Evolutionary conservation across 2,888 invertebrate species (phyloP).

Genomic region (Lochmaea crataegi): DNA sequence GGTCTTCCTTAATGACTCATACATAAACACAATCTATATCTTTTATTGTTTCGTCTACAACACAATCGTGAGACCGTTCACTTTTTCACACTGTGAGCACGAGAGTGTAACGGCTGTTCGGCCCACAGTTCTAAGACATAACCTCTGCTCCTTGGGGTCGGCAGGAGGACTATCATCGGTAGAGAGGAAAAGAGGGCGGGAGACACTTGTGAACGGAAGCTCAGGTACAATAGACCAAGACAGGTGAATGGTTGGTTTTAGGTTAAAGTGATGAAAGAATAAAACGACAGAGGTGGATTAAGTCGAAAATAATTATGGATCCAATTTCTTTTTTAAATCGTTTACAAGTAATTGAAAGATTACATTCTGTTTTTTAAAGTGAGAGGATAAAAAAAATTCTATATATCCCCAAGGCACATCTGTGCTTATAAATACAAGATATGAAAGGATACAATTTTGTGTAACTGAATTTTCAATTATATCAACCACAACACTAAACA

Average conservation of each 20-base stretch:
- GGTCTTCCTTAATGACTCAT: slow-evolving; percentile 55
- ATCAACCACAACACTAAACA: too few relatives aligned
- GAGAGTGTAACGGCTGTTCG: slow-evolving; percentile 55
- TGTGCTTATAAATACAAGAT: too few relatives aligned
- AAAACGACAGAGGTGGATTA: slow-evolving; percentile 20
- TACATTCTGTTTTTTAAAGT: too few relatives aligned
- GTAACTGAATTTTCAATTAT: too few relatives aligned
- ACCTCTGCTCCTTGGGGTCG: slow-evolving; percentile 53
- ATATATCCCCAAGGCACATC: too few relatives aligned
- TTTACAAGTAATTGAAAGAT: too few relatives aligned
- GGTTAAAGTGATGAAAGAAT: slow-evolving; percentile 29
- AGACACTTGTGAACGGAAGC: slow-evolving; percentile 60
- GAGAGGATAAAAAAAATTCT: too few relatives aligned
- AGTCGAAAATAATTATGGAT: neutral
- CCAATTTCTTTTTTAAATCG: too few relatives aligned
- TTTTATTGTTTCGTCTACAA: slow-evolving; percentile 50
- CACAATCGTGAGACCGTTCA: slow-evolving; percentile 55
- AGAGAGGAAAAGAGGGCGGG: slow-evolving; percentile 28
- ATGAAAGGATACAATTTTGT: too few relatives aligned
- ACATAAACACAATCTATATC: slow-evolving; percentile 57
- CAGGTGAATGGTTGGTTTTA: slow-evolving; percentile 56
- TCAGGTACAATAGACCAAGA: slow-evolving; percentile 54
- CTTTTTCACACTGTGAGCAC: slow-evolving; percentile 58
- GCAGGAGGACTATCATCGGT: slow-evolving; percentile 31
- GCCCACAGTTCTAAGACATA: slow-evolving; percentile 35